A percentile compares a stretch with the other conserved stretches of the same genome.
Evolutionary conservation across 2,888 invertebrate genomes (phyloP).

Genomic region (Zhengitettix transpicula): DNA sequence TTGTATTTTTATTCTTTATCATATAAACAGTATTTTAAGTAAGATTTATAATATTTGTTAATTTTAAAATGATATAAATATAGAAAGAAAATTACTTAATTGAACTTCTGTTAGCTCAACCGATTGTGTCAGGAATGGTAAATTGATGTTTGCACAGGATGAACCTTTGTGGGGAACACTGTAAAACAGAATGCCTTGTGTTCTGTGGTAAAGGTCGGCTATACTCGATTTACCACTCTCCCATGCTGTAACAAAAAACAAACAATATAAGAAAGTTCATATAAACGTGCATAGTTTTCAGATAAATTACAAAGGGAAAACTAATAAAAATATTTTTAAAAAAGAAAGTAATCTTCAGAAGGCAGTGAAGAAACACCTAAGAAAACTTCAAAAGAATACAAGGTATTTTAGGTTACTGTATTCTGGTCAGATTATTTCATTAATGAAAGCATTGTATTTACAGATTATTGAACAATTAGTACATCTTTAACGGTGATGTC

Average conservation of each 20-base stretch:
- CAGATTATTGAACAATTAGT: too few species aligned
- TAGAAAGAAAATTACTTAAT: conserved; percentile 38
- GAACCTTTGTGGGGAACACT: conserved; percentile 72
- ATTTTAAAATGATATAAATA: neutral
- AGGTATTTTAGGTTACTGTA: too few species aligned
- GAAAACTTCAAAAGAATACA: too few species aligned
- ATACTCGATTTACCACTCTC: conserved; percentile 30
- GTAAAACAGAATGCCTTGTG: conserved; percentile 25
- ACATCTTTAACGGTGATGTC: too few species aligned
- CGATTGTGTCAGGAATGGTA: conserved; percentile 57
- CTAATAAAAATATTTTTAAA: too few species aligned
- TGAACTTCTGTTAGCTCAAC: conserved; percentile 62
- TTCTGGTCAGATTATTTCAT: too few species aligned
- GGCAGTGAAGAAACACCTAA: too few species aligned
- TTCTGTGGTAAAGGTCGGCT: conserved; percentile 34
- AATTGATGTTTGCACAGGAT: conserved; percentile 53
- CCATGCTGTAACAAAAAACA: conserved; percentile 24
- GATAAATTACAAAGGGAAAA: too few species aligned
- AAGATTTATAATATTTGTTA: neutral
- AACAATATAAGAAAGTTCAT: too few species aligned
- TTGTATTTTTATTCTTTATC: neutral
- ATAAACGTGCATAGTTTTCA: too few species aligned
- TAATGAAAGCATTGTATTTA: too few species aligned
- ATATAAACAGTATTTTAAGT: neutral
- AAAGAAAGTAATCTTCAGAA: too few species aligned